Conservation (phyloP, 1,140 invertebrate genomes). For the Scaptomyza pallida region DNA sequence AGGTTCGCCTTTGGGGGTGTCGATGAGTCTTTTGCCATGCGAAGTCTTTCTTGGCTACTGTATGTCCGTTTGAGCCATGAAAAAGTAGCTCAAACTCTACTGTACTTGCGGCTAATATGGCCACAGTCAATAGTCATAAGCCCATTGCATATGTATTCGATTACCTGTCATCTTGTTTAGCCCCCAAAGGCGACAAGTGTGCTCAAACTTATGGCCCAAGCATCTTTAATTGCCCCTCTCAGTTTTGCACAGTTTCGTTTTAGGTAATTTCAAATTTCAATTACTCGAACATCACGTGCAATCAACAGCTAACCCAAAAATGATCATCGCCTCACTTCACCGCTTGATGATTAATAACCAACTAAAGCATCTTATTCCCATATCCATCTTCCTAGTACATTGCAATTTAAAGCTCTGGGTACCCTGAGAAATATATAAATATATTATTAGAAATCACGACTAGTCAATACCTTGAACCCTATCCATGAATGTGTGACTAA, state of each 20-base stretch:
- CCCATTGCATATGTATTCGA: background rate
- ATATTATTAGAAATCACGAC: too few species aligned
- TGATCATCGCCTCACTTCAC: conserved; percentile 40
- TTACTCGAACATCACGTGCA: conserved; percentile 74
- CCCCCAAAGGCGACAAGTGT: conserved; percentile 63
- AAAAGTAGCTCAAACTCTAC: conserved; percentile 36
- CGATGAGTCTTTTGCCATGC: conserved; percentile 58
- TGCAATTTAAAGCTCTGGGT: conserved; percentile 6
- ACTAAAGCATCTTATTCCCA: conserved; percentile 8
- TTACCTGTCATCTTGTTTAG: conserved; percentile 5
- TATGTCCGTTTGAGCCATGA: conserved; percentile 40
- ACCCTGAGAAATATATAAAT: conserved; percentile 27
- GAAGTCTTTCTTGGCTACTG: conserved; percentile 48
- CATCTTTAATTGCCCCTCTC: conserved; percentile 57
- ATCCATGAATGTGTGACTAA: too few species aligned
- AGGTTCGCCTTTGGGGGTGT: conserved; percentile 35
- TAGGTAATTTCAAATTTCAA: conserved; percentile 68
- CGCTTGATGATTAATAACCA: conserved; percentile 60
- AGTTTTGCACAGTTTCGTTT: conserved; percentile 58
- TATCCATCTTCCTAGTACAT: background rate
- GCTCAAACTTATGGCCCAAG: conserved; percentile 58
- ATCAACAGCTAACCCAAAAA: conserved; percentile 55
- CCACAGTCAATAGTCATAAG: background rate
- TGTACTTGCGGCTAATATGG: conserved; percentile 4
- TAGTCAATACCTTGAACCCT: too few species aligned